Evolutionary conservation across 1,140 invertebrate genomes (phyloP), one percentile per base, ranked within the genome.

Genomic region (Panagrolaimus sp.): DNA sequence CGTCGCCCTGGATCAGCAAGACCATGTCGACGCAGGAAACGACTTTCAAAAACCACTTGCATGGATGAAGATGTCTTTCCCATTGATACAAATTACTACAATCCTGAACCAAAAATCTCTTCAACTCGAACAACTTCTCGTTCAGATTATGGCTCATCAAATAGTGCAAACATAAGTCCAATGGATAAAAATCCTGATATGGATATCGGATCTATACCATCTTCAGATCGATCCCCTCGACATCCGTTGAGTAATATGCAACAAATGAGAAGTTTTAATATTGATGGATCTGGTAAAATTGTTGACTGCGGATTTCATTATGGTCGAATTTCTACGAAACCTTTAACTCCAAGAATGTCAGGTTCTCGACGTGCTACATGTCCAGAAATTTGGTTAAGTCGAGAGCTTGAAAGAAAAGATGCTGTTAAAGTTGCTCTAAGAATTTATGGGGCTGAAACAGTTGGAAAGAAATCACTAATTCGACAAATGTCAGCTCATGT

Each of bases 341-440:
- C 67, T 5, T 20, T 69, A 14, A 64, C 43, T 72, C 69, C 13
- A 74, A 69, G 69, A 61, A 77, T 48, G 53, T 31, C 47, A 42
- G 68, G 75, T 43, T 45, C n/a, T 44, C 74, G 75, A 11, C 48
- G 75, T 11, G 69, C 75, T 16, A 77, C 75, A 0, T 77, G 75
- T 67, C 75, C 75, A 11, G 75, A 77, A 65, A 77, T 77, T 69
- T 77, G 75, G 75, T 57, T 77, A 43, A 78, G 74, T 57, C 20
- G 16, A 1, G 73, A 69, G 13, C 74, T 73, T 1, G 69, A 74
- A 46, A 45, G 27, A 27, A 45, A 67, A 20, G 51, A 72, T 20
- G 70, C 63, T 0, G 13, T 23, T 23, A 53, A 68, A 20, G 74
- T 53, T 45, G 66, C 63, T 2, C 47, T 77, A 23, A 25, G 75